Evolutionary conservation across 2,797 vertebrate genomes (phyloP), one percentile per base, ranked within the genome.

Genomic region (Alectoris magna): DNA sequence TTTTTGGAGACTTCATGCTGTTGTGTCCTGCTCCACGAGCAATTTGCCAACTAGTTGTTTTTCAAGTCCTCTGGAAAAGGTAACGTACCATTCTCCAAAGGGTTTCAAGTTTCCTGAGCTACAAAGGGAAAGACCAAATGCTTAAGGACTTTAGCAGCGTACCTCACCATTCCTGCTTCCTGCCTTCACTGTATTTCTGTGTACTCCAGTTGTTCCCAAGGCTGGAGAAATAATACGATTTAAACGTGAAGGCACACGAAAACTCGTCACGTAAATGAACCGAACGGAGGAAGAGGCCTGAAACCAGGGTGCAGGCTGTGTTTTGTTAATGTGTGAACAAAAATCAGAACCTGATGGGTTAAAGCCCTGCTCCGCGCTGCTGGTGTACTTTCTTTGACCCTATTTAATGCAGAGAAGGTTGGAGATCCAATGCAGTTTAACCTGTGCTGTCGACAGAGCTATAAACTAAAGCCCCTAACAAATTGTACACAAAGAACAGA

Each of bases 341-440:
- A 53, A 59, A 58, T 3, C 79, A 85, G 97, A 84, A 88, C 74
- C 58, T 44, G 88, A 96, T 84, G 96, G 95, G 96, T 97, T 97
- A 97, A 97, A 72, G 59, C 39, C 84, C 58, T 19, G 8, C 72
- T 84, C 64, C 21, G 21, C 66, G 17, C 84, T 41, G 93, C 96
- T 84, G 93, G 55, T 97, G 96, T 96, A 97, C 97, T 97, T 96
- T 97, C 90, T 85, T 64, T 97, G 97, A 97, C 97, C 97, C 96
- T 95, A 60, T 93, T 96, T 94, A 71, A 60, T 60, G 92, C 73
- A 94, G 94, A 64, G 93, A 97, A 96, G 89, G 94, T 78, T 95
- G 96, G 95, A 95, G 94, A 96, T 87, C 84, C 39, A 13, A 94
- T 62, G 94, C 73, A 96, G 96, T 96, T 96, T 96, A 97, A 97